A percentile compares a stretch with the other conserved stretches of the same genome.
Evolutionary conservation across 2,113 vertebrate species (phyloP).

Genomic region (Spea multiplicata): DNA sequence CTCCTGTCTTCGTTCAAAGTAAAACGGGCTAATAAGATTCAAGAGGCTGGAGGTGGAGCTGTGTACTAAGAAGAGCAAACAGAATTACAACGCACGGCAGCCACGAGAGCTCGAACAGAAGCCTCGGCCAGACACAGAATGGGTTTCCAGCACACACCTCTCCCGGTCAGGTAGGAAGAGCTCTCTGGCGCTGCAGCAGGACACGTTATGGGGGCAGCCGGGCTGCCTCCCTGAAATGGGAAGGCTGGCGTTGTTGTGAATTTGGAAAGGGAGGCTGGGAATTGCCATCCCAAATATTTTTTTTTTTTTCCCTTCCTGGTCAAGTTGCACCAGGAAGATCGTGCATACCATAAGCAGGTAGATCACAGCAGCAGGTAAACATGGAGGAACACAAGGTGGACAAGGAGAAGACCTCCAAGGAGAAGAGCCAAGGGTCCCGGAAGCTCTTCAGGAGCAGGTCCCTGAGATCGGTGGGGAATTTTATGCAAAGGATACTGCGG

Average conservation of each 20-base stretch:
- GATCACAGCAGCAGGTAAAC: slow-evolving; percentile 28
- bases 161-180: slow-evolving; percentile 8
- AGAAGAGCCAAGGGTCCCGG: slow-evolving; percentile 20
- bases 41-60: slow-evolving; percentile 50
- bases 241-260: background rate
- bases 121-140: background rate
- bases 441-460: slow-evolving; percentile 60
- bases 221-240: slow-evolving; percentile 27
- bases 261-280: background rate
- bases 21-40: slow-evolving; percentile 56
- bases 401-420: background rate
- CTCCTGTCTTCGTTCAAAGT: slow-evolving; percentile 43
- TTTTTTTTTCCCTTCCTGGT: slow-evolving; percentile 33
- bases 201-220: slow-evolving; percentile 32
- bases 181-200: too few species aligned
- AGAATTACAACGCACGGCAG: slow-evolving; percentile 30
- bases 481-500: slow-evolving; percentile 74
- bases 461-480: slow-evolving; percentile 74
- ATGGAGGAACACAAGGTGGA: slow-evolving; percentile 24
- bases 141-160: background rate
- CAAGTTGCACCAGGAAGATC: background rate
- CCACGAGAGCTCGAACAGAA: slow-evolving; percentile 43
- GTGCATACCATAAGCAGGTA: background rate
- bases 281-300: background rate
- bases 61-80: slow-evolving; percentile 44